Evolutionary conservation across 1,140 invertebrate genomes (phyloP).

Genomic region (Leptinotarsa texana): DNA sequence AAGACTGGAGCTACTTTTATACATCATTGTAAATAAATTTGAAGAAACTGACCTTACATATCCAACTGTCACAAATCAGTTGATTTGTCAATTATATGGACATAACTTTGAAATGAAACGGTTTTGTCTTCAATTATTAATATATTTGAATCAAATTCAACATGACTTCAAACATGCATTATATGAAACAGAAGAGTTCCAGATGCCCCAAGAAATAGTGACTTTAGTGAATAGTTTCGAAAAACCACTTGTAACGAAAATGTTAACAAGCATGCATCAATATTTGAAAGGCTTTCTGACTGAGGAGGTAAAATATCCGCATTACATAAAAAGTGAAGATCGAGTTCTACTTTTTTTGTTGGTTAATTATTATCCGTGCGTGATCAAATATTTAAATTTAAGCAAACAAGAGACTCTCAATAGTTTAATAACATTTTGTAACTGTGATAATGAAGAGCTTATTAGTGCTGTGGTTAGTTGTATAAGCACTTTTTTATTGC

Average conservation of each 20-base stretch:
- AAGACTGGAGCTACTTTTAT: slow-evolving; percentile 30
- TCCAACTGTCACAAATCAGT: slow-evolving; percentile 35
- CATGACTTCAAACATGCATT: slow-evolving; percentile 29
- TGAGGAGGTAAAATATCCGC: slow-evolving; percentile 33
- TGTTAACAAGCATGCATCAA: slow-evolving; percentile 32
- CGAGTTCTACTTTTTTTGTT: slow-evolving; percentile 37
- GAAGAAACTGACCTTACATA: slow-evolving; percentile 38
- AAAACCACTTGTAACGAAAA: slow-evolving; percentile 27
- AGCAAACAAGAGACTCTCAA: slow-evolving; percentile 41
- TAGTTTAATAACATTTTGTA: slow-evolving; percentile 36
- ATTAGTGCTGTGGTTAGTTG: slow-evolving; percentile 44
- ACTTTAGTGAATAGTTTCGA: slow-evolving; percentile 28
- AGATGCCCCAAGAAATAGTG: slow-evolving; percentile 32
- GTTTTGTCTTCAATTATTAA: slow-evolving; percentile 33
- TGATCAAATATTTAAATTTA: slow-evolving; percentile 35
- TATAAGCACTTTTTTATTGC: slow-evolving; percentile 40
- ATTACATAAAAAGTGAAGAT: slow-evolving; percentile 35
- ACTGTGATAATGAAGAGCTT: slow-evolving; percentile 43
- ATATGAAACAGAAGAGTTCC: slow-evolving; percentile 34
- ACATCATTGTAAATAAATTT: slow-evolving; percentile 37
- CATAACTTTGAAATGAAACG: slow-evolving; percentile 29
- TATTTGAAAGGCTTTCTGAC: slow-evolving; percentile 35
- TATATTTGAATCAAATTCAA: slow-evolving; percentile 23
- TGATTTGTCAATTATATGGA: slow-evolving; percentile 36
- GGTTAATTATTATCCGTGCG: slow-evolving; percentile 40